Evolutionary conservation across 2,888 invertebrate genomes (phyloP).

Genomic region (Villa cingulata): DNA sequence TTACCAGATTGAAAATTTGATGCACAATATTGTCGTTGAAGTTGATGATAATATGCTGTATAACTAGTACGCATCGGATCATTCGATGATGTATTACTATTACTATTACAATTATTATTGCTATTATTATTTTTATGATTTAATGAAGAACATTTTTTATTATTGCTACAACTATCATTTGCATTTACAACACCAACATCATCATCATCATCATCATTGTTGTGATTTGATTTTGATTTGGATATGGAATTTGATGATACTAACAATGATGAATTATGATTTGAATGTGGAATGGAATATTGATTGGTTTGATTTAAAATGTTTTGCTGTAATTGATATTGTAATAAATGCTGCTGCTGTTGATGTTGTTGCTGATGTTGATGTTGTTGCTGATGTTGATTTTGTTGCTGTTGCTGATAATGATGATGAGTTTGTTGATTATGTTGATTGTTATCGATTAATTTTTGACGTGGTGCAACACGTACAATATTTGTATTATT

Average conservation of each 20-base stretch:
- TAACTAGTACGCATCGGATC: constrained; percentile 32
- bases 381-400: constrained; percentile 10
- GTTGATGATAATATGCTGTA: constrained; percentile 32
- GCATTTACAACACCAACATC: constrained; percentile 18
- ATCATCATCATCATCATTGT: constrained; percentile 5
- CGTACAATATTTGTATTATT: constrained; percentile 45
- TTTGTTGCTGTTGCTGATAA: constrained; percentile 9
- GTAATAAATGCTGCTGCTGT: constrained; percentile 4
- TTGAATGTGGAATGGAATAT: no score
- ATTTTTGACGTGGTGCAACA: constrained; percentile 35
- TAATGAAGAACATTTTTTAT: constrained; percentile 17
- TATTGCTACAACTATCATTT: constrained; percentile 24
- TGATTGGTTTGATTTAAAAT: constrained; percentile 1
- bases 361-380: constrained; percentile 21
- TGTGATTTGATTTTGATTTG: constrained; percentile 12
- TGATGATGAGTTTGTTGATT: constrained; percentile 24
- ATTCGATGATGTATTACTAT: no score
- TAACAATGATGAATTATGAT: no score
- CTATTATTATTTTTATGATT: constrained; percentile 13
- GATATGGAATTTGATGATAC: constrained; percentile 4
- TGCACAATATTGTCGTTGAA: constrained; percentile 13
- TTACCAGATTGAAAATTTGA: neutral
- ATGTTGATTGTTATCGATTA: constrained; percentile 18
- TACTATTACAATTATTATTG: no score
- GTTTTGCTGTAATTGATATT: constrained; percentile 10